Conservation (phyloP, 2,797 vertebrate species). For the Chrysocyon brachyurus region DNA sequence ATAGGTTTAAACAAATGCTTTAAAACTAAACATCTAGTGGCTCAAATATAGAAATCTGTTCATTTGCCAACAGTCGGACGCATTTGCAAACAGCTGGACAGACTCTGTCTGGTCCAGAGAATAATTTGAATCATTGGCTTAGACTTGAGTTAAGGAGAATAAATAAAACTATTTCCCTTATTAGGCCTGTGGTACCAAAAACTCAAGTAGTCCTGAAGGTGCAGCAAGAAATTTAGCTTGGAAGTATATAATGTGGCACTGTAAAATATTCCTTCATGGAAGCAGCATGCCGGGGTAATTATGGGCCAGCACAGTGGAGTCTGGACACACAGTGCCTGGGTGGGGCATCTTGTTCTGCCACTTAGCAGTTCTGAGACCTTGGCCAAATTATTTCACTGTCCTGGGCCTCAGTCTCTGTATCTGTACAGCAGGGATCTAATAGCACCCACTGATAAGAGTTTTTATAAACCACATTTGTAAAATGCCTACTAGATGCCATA, state of each 20-base stretch:
- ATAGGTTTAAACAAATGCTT: constrained; percentile 35
- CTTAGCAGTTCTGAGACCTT: not conserved
- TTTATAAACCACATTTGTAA: not conserved
- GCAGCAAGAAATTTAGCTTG: not conserved
- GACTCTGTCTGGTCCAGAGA: not conserved
- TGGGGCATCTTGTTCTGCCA: not conserved
- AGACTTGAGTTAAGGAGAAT: not conserved
- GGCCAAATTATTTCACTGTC: not conserved
- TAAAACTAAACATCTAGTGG: not conserved
- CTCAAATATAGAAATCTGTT: not conserved
- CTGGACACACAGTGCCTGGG: not conserved
- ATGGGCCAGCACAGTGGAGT: no score
- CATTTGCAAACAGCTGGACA: not conserved
- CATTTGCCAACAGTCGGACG: not conserved
- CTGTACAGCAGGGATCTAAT: not conserved
- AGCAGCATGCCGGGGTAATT: not conserved
- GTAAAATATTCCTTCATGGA: not conserved
- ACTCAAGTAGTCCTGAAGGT: not conserved
- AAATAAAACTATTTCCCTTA: not conserved
- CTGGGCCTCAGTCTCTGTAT: not conserved
- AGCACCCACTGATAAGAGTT: not conserved
- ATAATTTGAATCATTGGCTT: not conserved
- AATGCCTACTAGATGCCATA: not conserved
- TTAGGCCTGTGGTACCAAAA: not conserved
- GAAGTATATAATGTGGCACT: not conserved